Evolutionary conservation across 1,140 invertebrate genomes (phyloP).

Genomic region (Gryon sp.): DNA sequence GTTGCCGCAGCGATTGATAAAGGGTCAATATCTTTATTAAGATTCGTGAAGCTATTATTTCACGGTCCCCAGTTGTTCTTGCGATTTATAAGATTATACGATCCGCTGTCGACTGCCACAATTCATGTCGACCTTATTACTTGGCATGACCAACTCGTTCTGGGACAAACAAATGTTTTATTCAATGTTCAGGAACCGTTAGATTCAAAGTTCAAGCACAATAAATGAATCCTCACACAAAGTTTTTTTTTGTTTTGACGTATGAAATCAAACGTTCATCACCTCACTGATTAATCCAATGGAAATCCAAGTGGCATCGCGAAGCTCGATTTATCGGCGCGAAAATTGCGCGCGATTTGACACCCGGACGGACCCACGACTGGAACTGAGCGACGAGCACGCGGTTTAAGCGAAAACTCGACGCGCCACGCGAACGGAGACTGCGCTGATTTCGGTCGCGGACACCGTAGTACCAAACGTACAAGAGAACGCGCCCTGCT

Average conservation of each 20-base stretch:
- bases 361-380: slow-evolving; percentile 65
- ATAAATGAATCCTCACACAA: background rate
- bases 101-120: slow-evolving; percentile 1
- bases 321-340: background rate
- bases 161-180: slow-evolving; percentile 27
- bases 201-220: background rate
- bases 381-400: slow-evolving; percentile 74
- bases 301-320: slow-evolving; percentile 15
- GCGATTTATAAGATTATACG: slow-evolving; percentile 29
- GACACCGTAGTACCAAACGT: slow-evolving; percentile 26
- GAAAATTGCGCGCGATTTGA: slow-evolving; percentile 20
- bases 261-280: background rate
- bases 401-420: slow-evolving; percentile 70
- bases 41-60: slow-evolving; percentile 17
- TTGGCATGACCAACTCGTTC: background rate
- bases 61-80: background rate
- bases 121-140: slow-evolving; percentile 15
- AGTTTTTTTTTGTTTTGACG: background rate
- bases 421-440: slow-evolving; percentile 73
- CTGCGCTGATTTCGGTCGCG: slow-evolving; percentile 69
- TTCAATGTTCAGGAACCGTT: background rate
- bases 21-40: slow-evolving; percentile 35
- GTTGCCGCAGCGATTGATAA: slow-evolving; percentile 14
- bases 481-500: slow-evolving; percentile 29
- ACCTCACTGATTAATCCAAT: slow-evolving; percentile 39